Base-by-base conservation (phyloP, 2,797 vertebrate species). In the Epinephelus malabaricus region DNA sequence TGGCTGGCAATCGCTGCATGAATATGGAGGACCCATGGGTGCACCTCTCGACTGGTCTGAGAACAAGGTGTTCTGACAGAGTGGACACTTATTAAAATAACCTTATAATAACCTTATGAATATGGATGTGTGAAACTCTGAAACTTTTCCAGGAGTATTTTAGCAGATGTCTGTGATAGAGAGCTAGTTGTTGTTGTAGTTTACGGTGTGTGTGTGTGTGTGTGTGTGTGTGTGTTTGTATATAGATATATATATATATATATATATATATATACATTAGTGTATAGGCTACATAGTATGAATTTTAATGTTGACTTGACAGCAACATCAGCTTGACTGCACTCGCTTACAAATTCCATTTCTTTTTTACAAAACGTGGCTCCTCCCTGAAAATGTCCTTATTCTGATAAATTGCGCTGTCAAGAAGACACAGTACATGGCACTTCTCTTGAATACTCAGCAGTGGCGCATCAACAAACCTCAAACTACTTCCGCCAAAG, bases 21-120 rank as follows among this genome's bases (percentile, higher is more conserved):
- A 89, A 90, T 91, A 85, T 91, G 81, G 65, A 91, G 64, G 74
- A 87, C 74, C 43, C 76, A 25, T 7, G 78, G 79, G 85, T 79
- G 58, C 78, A 78, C 47, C 70, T 61, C 78, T 76, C 14, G 18
- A 61, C 67, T 82, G 68, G 70, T 77, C 68, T 76, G 34, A 56
- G 74, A 82, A 51, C 78, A 86, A 83, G 64, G 66, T 87, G 86
- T 89, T 88, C 66, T 90, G 85, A 86, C 88, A 80, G 78, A 84
- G 79, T 83, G 84, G 86, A 84, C 82, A 70, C 84, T 82, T 89
- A 84, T 79, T 86, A 83, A 79, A 89, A 75, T 84, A 77, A 71
- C 62, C 79, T 62, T 76, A 84, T 76, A 78, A 82, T 85, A 70
- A 78, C 78, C 73, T 92, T 51, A 91, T 92, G 69, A 93, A 92